Evolutionary conservation across 2,113 vertebrate species (phyloP).

Genomic region (Cryptomyrus ogoouensis): DNA sequence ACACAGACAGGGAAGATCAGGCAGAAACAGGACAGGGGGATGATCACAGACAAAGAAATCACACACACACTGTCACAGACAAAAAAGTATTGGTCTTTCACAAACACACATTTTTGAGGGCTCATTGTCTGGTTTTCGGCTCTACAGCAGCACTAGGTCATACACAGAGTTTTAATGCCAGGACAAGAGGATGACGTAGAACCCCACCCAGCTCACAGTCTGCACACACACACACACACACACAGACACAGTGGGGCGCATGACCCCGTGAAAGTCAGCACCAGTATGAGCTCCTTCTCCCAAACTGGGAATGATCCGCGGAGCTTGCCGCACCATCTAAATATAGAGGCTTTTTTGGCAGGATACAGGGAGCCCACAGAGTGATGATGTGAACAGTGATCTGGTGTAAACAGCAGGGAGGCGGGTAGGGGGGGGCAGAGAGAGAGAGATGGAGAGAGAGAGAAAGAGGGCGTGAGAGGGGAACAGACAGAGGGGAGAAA

Average conservation of each 20-base stretch:
- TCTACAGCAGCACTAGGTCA: neutral
- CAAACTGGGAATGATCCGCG: neutral
- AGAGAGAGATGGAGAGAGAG: neutral
- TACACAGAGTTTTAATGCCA: neutral
- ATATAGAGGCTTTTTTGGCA: constrained; percentile 20
- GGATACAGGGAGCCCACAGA: neutral
- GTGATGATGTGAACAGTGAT: constrained; percentile 47
- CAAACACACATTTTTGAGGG: neutral
- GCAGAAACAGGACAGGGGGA: neutral
- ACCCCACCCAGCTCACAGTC: constrained; percentile 1
- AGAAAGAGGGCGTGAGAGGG: neutral
- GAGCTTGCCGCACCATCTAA: constrained; percentile 4
- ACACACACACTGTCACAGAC: neutral
- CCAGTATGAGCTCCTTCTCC: neutral
- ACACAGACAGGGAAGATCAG: neutral
- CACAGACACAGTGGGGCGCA: neutral
- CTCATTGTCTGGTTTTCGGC: neutral
- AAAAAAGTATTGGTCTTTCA: neutral
- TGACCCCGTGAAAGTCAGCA: constrained; percentile 21
- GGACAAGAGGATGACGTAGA: neutral
- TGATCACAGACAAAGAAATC: neutral
- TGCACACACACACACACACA: neutral
- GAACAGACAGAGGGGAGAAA: neutral
- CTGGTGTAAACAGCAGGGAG: neutral
- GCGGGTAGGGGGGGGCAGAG: neutral